Conservation (phyloP, 2,888 invertebrate genomes). For the Yponomeuta cagnagella region DNA sequence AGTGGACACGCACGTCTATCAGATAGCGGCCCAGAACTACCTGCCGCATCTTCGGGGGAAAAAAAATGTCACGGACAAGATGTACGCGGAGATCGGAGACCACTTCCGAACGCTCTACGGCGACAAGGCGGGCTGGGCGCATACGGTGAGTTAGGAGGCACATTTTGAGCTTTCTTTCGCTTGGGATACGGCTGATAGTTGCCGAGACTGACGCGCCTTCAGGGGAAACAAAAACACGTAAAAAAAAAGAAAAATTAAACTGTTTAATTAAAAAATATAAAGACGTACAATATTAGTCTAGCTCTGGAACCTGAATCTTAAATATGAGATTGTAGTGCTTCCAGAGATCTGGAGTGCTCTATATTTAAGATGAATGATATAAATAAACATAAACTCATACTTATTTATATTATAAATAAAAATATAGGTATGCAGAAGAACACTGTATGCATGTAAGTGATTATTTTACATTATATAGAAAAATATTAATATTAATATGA, state of each 20-base stretch:
- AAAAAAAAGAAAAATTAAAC: slow-evolving; percentile 29
- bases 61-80: slow-evolving; percentile 87
- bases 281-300: too few species aligned
- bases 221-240: slow-evolving; percentile 86
- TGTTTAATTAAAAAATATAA: too few species aligned
- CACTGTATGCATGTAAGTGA: too few species aligned
- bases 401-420: too few species aligned
- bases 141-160: slow-evolving; percentile 80
- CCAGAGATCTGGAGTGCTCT: too few species aligned
- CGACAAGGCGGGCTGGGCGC: slow-evolving; percentile 94
- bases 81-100: slow-evolving; percentile 90
- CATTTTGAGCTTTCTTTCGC: neutral
- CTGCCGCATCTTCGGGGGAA: slow-evolving; percentile 83
- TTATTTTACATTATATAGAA: too few species aligned
- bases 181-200: slow-evolving; percentile 74
- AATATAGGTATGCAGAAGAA: too few species aligned
- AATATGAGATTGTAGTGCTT: too few species aligned
- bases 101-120: slow-evolving; percentile 89
- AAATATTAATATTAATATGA: too few species aligned
- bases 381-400: too few species aligned
- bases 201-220: slow-evolving; percentile 83
- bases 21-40: slow-evolving; percentile 89
- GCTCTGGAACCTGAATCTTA: too few species aligned
- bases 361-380: too few species aligned
- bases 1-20: slow-evolving; percentile 96